Conservation (phyloP, 2,113 vertebrate species). For the Dipodomys ordii region DNA sequence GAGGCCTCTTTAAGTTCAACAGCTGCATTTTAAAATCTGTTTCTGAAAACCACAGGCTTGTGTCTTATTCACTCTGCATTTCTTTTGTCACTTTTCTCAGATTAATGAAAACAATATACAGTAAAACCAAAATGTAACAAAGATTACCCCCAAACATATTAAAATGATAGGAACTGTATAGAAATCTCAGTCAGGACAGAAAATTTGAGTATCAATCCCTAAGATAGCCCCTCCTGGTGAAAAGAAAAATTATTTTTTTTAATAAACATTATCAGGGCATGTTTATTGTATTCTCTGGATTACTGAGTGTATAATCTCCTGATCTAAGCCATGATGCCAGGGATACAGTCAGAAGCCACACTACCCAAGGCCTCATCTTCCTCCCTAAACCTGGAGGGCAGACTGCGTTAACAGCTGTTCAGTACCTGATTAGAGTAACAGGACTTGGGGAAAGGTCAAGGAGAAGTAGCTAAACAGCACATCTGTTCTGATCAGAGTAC, state of each 20-base stretch:
- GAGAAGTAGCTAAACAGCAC: slow-evolving; percentile 57
- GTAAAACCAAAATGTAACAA: not conserved
- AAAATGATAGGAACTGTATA: not conserved
- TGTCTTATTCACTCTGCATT: not conserved
- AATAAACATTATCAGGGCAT: not conserved
- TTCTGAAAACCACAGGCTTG: not conserved
- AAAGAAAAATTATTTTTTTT: not conserved
- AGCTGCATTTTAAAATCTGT: not conserved
- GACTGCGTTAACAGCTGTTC: slow-evolving; percentile 64
- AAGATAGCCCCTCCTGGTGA: not conserved
- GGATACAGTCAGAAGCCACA: slow-evolving; percentile 24
- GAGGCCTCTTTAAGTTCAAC: not conserved
- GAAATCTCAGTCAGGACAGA: not conserved
- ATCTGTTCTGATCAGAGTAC: slow-evolving; percentile 65
- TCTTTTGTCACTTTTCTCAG: not conserved
- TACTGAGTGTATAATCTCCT: slow-evolving; percentile 54
- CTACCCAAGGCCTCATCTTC: slow-evolving; percentile 9
- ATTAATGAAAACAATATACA: not conserved
- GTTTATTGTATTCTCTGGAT: not conserved
- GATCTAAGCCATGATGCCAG: slow-evolving; percentile 31
- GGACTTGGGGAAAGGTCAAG: slow-evolving; percentile 71
- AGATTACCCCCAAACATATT: not conserved
- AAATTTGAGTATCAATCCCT: not conserved
- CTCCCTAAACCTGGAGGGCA: slow-evolving; percentile 45
- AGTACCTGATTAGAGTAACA: slow-evolving; percentile 71